Percentiles rank a stretch among this genome's conserved stretches.
Evolutionary conservation across 23 tunicate genomes (phyloP).

Genomic region (Aplidium turbinatum): DNA sequence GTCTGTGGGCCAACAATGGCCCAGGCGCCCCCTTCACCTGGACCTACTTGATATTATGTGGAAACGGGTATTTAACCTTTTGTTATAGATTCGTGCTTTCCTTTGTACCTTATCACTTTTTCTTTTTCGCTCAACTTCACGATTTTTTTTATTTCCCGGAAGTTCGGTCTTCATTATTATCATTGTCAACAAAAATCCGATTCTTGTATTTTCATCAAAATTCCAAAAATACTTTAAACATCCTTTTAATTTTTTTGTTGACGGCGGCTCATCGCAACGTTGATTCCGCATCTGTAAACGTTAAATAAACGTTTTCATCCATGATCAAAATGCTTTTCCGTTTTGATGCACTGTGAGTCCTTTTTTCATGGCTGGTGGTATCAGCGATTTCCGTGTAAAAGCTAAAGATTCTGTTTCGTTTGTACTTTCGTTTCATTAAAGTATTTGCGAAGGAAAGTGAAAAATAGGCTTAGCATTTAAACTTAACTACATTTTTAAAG

Average conservation of each 20-base stretch:
- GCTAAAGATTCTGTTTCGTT: too few relatives aligned
- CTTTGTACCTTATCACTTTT: neutral
- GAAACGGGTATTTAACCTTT: neutral
- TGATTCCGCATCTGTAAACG: too few relatives aligned
- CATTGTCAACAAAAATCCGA: neutral
- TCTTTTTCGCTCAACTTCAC: neutral
- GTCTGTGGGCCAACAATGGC: slow-evolving; percentile 26
- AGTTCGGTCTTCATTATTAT: neutral
- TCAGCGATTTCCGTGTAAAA: too few relatives aligned
- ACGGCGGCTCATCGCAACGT: too few relatives aligned
- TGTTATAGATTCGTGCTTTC: neutral
- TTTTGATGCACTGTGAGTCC: too few relatives aligned
- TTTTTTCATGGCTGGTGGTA: too few relatives aligned
- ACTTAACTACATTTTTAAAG: too few relatives aligned
- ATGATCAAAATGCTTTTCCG: too few relatives aligned
- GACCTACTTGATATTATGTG: slow-evolving; percentile 18
- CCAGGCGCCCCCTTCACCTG: slow-evolving; percentile 52
- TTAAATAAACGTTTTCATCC: too few relatives aligned
- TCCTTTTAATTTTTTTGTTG: neutral
- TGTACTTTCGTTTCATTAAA: too few relatives aligned
- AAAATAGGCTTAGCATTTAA: too few relatives aligned
- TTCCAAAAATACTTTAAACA: neutral
- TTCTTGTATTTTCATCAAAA: neutral
- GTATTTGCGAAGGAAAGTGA: too few relatives aligned
- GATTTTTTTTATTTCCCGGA: neutral